Percentiles rank a stretch among this genome's conserved stretches.
Evolutionary conservation across 30 jellyfish, hydroid and myxozoan genomes (phyloP).

Genomic region (Calvadosia cruxmelitensis): DNA sequence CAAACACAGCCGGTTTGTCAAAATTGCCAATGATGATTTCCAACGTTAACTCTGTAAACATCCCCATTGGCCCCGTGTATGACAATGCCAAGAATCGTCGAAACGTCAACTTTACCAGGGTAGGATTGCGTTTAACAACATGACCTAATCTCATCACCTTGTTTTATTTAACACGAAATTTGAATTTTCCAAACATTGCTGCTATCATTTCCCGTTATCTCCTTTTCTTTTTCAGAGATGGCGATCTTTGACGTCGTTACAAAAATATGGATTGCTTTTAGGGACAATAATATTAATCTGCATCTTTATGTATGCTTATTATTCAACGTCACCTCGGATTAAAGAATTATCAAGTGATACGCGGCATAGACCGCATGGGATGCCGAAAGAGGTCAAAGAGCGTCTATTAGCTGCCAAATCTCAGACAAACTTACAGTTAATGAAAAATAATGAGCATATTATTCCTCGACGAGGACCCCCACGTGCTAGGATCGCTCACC

Average conservation of each 20-base stretch:
- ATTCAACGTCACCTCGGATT: constrained; percentile 40
- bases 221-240: constrained; percentile 41
- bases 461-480: background rate
- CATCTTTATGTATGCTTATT: constrained; percentile 13
- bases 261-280: constrained; percentile 31
- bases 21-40: too few species aligned
- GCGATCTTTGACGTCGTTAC: constrained; percentile 60
- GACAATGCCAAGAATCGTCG: background rate
- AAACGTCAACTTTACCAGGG: background rate
- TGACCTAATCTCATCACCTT: too few species aligned
- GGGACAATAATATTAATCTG: constrained; percentile 24
- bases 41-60: background rate
- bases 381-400: background rate
- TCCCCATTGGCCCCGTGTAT: background rate
- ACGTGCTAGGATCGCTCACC: background rate
- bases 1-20: too few species aligned
- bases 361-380: constrained; percentile 25
- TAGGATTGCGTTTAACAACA: background rate
- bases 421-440: background rate
- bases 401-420: background rate
- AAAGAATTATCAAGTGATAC: constrained; percentile 28
- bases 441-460: background rate
- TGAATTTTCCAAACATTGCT: background rate
- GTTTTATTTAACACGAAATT: too few species aligned
- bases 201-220: background rate